Evolutionary conservation across 2,888 invertebrate species (phyloP), one percentile per base, ranked within the genome.

Genomic region (Hyles lineata): DNA sequence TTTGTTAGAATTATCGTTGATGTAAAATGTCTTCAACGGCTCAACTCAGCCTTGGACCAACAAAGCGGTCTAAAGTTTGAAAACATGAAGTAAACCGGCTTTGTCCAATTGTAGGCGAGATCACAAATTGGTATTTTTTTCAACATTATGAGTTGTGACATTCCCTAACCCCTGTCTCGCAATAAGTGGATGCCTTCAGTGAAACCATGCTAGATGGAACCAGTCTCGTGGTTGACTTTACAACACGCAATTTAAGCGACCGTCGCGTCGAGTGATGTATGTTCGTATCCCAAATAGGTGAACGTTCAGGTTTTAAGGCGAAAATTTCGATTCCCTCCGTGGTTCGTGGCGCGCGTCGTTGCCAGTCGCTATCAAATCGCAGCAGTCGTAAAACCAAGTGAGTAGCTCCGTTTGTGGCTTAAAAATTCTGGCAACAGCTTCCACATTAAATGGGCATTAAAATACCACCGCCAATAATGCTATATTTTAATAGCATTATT

Each of bases 321-420:
- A 43, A 21, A 32, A 35, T 61, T 29, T 29, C 35, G 35, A 63
- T 63, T 35, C 35, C 43, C 63, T 63, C 43, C 62, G 25, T 21
- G 35, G 21, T 43, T 63, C 21, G 63, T 7, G 35, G 63, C n/a
- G 63, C 32, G 35, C 21, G 63, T 35, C 63, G 35, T 19, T 19
- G 11, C 11, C 61, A 61, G 19, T 61, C 17, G 61, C 32, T 60
- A 63, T 43, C 63, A 43, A 63, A 35, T 63, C 63, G 35, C n/a
- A 21, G n/a, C 35, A 43, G 35, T 63, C 63, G 60, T 60, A 25
- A 63, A 43, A 63, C 32, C 63, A 21, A 43, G 1, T 35, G 35
- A 63, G 63, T 9, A 29, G 8, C 32, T 32, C 29, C 62, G 62
- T n/a, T 32, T 8, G 15, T 23, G 32, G 32, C 9, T 62, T 62